phyloP scores from a whole-genome alignment of 1,140 invertebrate species.

The Manduca sexta region DNA sequence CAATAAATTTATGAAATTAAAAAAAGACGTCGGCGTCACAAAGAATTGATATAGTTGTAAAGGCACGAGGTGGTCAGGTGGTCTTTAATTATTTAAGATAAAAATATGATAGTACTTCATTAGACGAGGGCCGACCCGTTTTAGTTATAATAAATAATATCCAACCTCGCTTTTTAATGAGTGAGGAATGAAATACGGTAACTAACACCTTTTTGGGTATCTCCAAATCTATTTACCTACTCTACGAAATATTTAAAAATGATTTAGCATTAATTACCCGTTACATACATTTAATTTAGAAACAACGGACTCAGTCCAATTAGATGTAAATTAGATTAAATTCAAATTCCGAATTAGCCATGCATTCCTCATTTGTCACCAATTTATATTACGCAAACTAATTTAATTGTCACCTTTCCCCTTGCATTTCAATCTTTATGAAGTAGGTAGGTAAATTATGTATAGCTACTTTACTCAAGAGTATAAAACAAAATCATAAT shows the following conservation, averaged over 20 bases:
- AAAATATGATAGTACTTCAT: conserved; percentile 65
- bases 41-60: conserved; percentile 59
- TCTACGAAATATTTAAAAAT: neutral
- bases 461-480: neutral
- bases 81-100: conserved; percentile 65
- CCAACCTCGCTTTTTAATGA: conserved; percentile 21
- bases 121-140: conserved; percentile 39
- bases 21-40: conserved; percentile 58
- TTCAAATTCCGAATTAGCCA: too few relatives aligned
- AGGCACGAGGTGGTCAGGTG: conserved; percentile 41
- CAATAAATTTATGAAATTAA: conserved; percentile 55
- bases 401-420: too few relatives aligned
- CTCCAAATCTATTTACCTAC: neutral
- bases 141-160: conserved; percentile 49
- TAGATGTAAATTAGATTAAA: neutral
- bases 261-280: neutral
- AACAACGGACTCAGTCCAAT: neutral
- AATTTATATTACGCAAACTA: neutral
- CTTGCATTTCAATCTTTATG: too few relatives aligned
- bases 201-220: conserved; percentile 9
- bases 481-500: conserved; percentile 3
- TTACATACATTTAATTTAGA: neutral
- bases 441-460: neutral
- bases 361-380: too few relatives aligned
- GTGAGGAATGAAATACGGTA: conserved; percentile 20